Conservation (phyloP, 2,888 invertebrate genomes). For the Hoplodrina blanda region DNA sequence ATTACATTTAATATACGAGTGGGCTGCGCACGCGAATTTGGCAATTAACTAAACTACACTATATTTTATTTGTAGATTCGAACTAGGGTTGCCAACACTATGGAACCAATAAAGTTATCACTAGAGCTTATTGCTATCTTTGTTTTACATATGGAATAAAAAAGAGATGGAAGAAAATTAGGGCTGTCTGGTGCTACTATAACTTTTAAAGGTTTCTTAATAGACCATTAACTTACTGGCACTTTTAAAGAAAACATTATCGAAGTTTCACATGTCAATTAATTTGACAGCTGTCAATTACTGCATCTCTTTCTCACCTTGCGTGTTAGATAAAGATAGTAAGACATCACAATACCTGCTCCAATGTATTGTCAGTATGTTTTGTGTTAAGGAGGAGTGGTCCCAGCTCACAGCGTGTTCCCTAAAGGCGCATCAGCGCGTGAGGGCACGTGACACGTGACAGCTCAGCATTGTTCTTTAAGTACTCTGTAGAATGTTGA, state of each 20-base stretch:
- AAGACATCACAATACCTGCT: background rate
- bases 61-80: slow-evolving; percentile 49
- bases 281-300: slow-evolving; percentile 14
- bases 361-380: background rate
- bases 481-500: slow-evolving; percentile 12
- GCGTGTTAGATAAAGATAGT: background rate
- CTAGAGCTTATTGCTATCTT: background rate
- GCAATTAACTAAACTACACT: slow-evolving; percentile 34
- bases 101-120: background rate
- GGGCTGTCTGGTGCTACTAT: too few relatives aligned
- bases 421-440: slow-evolving; percentile 23
- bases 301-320: background rate
- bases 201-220: too few relatives aligned
- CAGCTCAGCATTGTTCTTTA: slow-evolving; percentile 22
- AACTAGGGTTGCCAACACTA: slow-evolving; percentile 35
- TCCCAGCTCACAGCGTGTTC: background rate
- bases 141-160: background rate
- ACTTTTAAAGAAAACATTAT: background rate
- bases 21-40: slow-evolving; percentile 19
- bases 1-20: slow-evolving; percentile 19
- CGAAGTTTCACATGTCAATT: background rate
- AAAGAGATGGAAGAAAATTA: background rate
- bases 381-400: slow-evolving; percentile 2
- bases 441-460: background rate
- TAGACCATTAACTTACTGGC: too few relatives aligned